Evolutionary conservation across 1,140 invertebrate genomes (phyloP).

Genomic region (Trichonephila clavata): DNA sequence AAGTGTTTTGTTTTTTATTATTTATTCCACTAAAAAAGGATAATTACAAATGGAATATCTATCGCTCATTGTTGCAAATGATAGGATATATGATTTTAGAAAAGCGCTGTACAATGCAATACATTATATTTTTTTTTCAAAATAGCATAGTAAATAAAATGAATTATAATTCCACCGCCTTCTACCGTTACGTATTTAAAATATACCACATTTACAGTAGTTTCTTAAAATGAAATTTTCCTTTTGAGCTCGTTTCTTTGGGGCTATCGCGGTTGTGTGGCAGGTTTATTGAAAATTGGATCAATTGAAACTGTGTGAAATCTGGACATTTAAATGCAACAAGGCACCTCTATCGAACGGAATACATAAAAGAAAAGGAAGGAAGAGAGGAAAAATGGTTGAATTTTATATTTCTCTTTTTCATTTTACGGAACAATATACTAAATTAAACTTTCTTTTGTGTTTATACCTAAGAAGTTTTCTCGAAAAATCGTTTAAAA

Average conservation of each 20-base stretch:
- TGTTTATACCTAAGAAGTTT: background rate
- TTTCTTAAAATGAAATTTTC: too few species aligned
- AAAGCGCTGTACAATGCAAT: too few species aligned
- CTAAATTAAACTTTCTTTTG: background rate
- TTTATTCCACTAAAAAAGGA: too few species aligned
- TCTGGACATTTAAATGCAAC: conserved; percentile 57
- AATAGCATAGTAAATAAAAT: too few species aligned
- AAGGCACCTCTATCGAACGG: background rate
- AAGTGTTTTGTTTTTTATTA: too few species aligned
- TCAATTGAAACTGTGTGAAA: conserved; percentile 37
- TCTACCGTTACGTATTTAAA: too few species aligned
- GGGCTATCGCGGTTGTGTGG: background rate
- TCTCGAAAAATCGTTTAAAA: background rate
- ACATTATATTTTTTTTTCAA: too few species aligned
- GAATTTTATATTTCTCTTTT: background rate
- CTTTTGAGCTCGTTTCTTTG: background rate
- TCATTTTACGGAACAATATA: background rate
- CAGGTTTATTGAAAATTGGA: conserved; percentile 66
- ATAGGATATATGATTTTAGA: too few species aligned
- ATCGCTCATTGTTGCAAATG: too few species aligned
- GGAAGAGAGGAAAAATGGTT: background rate
- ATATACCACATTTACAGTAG: too few species aligned
- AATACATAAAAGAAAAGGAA: background rate
- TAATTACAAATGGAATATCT: too few species aligned
- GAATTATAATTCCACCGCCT: too few species aligned